These are phyloP conservation scores for Clivina fossor DNA, from an alignment of 2,888 invertebrate species.

Conservation along the genomic window DNA sequence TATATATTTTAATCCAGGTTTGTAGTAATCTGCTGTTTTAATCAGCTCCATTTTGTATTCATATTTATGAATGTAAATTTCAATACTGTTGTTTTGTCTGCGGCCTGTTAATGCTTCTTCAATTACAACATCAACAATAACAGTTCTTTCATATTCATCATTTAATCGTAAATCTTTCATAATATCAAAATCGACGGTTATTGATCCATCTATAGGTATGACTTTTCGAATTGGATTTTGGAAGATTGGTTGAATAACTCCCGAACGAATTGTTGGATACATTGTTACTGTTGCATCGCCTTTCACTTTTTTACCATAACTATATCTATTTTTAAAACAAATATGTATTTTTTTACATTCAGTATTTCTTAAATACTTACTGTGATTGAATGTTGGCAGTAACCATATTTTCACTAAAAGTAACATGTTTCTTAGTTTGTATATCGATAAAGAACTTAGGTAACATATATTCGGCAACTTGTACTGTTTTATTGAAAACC, in stretches of 20 bases:
- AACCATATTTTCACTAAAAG: constrained; percentile 78
- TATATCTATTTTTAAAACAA: constrained; percentile 76
- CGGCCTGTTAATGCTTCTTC: constrained; percentile 87
- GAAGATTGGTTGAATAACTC: constrained; percentile 76
- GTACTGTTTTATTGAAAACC: constrained; percentile 64
- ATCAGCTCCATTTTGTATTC: constrained; percentile 76
- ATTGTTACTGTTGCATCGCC: constrained; percentile 84
- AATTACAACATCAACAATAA: constrained; percentile 84
- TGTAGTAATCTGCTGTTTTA: constrained; percentile 82
- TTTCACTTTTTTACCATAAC: constrained; percentile 82
- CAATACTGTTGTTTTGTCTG: constrained; percentile 74
- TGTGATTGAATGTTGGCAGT: constrained; percentile 79
- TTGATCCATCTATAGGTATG: constrained; percentile 62
- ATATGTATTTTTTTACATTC: not conserved
- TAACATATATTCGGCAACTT: constrained; percentile 87
- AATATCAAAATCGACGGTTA: constrained; percentile 75
- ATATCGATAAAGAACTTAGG: constrained; percentile 92
- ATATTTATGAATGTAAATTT: constrained; percentile 75
- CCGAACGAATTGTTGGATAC: constrained; percentile 79
- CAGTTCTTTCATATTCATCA: constrained; percentile 78
- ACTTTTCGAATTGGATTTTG: constrained; percentile 72
- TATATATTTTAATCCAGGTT: constrained; percentile 82
- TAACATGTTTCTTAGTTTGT: constrained; percentile 77
- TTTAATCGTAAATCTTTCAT: constrained; percentile 72
- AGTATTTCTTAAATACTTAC: constrained; percentile 56